phyloP scores from a whole-genome alignment of 2,797 vertebrate species.

The Phrynocephalus vlangalii region DNA sequence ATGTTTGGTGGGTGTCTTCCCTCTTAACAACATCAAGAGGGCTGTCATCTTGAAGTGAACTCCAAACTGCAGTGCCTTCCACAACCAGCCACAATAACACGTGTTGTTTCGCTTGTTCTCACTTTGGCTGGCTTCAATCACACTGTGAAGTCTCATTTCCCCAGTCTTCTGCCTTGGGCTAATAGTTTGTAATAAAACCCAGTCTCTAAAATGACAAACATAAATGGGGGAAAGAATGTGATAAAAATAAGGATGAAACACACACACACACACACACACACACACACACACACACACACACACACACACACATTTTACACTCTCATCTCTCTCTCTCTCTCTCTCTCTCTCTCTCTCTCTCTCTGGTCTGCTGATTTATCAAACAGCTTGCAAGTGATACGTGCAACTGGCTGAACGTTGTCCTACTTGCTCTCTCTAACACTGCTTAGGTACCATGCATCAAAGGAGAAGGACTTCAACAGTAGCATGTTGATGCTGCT shows the following conservation, averaged over 20 bases:
- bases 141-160: conserved; percentile 72
- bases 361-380: conserved; percentile 67
- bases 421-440: conserved; percentile 41
- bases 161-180: conserved; percentile 74
- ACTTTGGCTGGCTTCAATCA: conserved; percentile 66
- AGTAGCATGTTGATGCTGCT: conserved; percentile 45
- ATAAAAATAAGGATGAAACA: conserved; percentile 78
- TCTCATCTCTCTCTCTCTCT: conserved; percentile 47
- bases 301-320: conserved; percentile 29
- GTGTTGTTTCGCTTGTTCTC: conserved; percentile 70
- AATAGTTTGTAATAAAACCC: conserved; percentile 77
- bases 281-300: no score
- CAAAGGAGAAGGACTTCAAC: conserved; percentile 61
- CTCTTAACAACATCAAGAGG: conserved; percentile 72
- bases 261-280: conserved; percentile 14
- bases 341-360: conserved; percentile 37
- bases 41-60: conserved; percentile 68
- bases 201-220: conserved; percentile 74
- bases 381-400: conserved; percentile 62
- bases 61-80: conserved; percentile 67
- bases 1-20: conserved; percentile 65
- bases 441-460: conserved; percentile 69
- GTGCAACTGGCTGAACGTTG: conserved; percentile 35
- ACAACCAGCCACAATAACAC: conserved; percentile 63
- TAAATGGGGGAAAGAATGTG: conserved; percentile 74